These are phyloP conservation scores for Empidonax alnorum DNA, from an alignment of 2,113 vertebrate species.

Conservation along the genomic window DNA sequence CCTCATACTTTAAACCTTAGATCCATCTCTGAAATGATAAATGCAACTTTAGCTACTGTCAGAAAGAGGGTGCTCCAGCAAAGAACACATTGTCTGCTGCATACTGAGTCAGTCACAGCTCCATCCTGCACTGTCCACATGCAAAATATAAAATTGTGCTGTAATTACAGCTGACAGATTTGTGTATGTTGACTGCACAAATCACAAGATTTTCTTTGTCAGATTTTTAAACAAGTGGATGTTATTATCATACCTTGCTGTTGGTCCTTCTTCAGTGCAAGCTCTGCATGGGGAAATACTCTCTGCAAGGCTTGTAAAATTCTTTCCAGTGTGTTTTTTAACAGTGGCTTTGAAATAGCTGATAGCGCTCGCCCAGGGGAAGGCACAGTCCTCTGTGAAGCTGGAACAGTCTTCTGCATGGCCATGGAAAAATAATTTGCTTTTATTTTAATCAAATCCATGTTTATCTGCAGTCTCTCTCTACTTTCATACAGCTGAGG, in stretches of 20 bases:
- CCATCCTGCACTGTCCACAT: background rate
- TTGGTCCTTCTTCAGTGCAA: conserved; percentile 70
- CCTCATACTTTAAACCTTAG: background rate
- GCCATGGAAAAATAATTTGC: conserved; percentile 86
- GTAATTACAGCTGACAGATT: background rate
- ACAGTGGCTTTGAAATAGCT: conserved; percentile 81
- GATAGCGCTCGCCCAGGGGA: conserved; percentile 85
- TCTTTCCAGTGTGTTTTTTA: conserved; percentile 74
- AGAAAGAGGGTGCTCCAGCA: background rate
- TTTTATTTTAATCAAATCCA: conserved; percentile 83
- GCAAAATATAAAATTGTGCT: background rate
- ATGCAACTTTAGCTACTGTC: background rate
- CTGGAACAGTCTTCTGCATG: conserved; percentile 88
- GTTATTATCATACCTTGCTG: conserved; percentile 67
- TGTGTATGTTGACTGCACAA: background rate
- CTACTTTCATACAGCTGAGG: conserved; percentile 91
- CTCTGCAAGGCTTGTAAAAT: conserved; percentile 79
- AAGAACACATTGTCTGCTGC: fast-evolving
- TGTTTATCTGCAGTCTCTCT: conserved; percentile 87
- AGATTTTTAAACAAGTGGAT: background rate
- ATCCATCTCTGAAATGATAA: background rate
- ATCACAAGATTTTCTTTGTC: background rate
- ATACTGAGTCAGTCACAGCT: background rate
- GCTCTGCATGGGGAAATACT: conserved; percentile 88
- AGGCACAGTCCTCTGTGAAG: conserved; percentile 83